Evolutionary conservation across 2,797 vertebrate species (phyloP).

Genomic region (Myotis vivesi): DNA sequence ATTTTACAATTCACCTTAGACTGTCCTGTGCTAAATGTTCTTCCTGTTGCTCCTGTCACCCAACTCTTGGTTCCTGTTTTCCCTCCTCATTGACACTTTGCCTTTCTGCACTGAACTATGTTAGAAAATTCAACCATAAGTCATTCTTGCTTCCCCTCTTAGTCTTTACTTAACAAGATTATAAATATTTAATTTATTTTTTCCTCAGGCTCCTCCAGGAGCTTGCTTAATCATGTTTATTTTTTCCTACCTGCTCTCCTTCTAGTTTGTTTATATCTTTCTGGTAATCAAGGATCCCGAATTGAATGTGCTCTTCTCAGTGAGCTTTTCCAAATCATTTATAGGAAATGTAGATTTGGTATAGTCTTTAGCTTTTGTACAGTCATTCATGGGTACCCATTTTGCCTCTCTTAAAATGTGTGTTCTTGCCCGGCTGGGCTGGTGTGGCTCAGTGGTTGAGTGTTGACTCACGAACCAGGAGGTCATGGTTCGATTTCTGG

Average conservation of each 20-base stretch:
- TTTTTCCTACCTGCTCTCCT: slow-evolving; percentile 36
- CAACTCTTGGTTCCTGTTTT: not conserved
- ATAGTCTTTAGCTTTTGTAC: not conserved
- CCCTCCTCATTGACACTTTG: not conserved
- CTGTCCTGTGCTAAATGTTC: slow-evolving; percentile 43
- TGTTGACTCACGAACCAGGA: too few species aligned
- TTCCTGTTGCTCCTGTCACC: not conserved
- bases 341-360: not conserved
- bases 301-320: not conserved
- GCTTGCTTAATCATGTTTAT: slow-evolving; percentile 48
- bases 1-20: slow-evolving; percentile 16
- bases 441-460: too few species aligned
- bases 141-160: not conserved
- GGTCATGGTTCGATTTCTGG: too few species aligned
- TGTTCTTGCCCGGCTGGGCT: not conserved
- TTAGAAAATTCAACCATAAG: not conserved
- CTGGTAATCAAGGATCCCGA: not conserved
- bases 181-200: slow-evolving; percentile 54
- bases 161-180: slow-evolving; percentile 44
- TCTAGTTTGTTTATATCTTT: slow-evolving; percentile 52
- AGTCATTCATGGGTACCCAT: not conserved
- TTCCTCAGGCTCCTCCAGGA: not conserved
- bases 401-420: not conserved
- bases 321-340: not conserved
- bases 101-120: not conserved